Evolutionary conservation across 2,113 vertebrate species (phyloP), one percentile per base, ranked within the genome.

Genomic region (Megalops atlanticus): DNA sequence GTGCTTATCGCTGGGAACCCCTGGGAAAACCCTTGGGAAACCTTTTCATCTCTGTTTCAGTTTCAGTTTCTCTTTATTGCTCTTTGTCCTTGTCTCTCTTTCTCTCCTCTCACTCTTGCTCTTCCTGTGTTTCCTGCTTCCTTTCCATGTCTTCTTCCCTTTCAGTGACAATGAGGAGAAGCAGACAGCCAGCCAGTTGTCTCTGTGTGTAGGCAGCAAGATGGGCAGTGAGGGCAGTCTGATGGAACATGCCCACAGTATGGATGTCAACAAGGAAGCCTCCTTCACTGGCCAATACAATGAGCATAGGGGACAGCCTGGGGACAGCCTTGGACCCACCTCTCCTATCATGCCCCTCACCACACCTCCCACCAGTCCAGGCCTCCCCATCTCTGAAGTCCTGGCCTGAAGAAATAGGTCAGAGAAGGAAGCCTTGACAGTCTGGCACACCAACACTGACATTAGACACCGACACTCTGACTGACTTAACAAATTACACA

Each of bases 271-370:
- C 40, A 92, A 97, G 81, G 96, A 98, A 0, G 96, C 95, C 78
- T 97, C 96, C 52, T 95, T 98, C 92, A 95, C 91, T 40, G 96
- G 96, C 87, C 96, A 97, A 92, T 95, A 95, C 90, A 97, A 96
- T 2, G 95, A 95, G 74, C 93, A 92, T 79, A 95, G 94, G 75
- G 95, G 93, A 79, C 92, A 88, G 71, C 91, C 91, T 0, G 93
- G 92, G 0, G 91, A 90, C 54, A 91, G 91, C 85, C 89, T 94
- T 2, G 94, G 92, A 0, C 92, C 94, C 16, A 91, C 90, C 85
- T 92, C 96, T 11, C 93, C 91, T 21, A 88, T 94, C 71, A 93
- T 94, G 84, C 88, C 90, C 0, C 85, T 87, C 78, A 15, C 88
- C 5, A 49, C 73, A 35, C 43, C 78, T 38, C 70, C 85, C 0